A percentile compares a stretch with the other conserved stretches of the same genome.
Evolutionary conservation across 37 sponge, comb jelly and placozoan genomes (phyloP).

Genomic region (Agelas oroides): DNA sequence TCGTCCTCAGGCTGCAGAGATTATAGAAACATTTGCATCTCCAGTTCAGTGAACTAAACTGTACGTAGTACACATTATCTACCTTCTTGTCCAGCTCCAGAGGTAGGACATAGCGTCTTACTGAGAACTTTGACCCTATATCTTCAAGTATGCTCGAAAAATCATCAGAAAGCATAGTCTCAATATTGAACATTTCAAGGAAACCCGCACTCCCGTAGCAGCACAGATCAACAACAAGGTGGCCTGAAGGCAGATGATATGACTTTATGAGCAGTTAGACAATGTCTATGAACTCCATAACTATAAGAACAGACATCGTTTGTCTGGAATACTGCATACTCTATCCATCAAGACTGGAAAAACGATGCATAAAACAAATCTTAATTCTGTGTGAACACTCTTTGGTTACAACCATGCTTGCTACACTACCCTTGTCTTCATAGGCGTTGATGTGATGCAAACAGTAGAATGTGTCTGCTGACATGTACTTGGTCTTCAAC

Average conservation of each 20-base stretch:
- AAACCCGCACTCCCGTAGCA: not conserved
- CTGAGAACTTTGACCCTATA: not conserved
- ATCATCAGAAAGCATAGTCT: not conserved
- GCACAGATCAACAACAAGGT: conserved; percentile 23
- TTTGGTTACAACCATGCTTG: no score
- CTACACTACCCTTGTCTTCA: conserved; percentile 31
- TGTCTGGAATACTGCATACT: no score
- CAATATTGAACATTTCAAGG: not conserved
- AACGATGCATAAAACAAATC: no score
- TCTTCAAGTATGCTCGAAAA: not conserved
- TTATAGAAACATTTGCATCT: not conserved
- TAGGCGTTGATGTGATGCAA: conserved; percentile 32
- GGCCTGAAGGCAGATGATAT: not conserved
- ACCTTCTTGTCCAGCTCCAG: conserved; percentile 1
- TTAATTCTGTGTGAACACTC: no score
- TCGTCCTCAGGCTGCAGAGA: not conserved
- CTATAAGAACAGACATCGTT: no score
- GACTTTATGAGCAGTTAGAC: no score
- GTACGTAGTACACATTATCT: not conserved
- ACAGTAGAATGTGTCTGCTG: not conserved
- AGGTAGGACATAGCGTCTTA: conserved; percentile 25
- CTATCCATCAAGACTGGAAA: no score
- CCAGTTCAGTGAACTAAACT: no score
- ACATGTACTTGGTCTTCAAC: not conserved
- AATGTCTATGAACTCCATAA: no score